Evolutionary conservation across 2,797 vertebrate genomes (phyloP), one percentile per base, ranked within the genome.

Genomic region (Peromyscus attwateri): DNA sequence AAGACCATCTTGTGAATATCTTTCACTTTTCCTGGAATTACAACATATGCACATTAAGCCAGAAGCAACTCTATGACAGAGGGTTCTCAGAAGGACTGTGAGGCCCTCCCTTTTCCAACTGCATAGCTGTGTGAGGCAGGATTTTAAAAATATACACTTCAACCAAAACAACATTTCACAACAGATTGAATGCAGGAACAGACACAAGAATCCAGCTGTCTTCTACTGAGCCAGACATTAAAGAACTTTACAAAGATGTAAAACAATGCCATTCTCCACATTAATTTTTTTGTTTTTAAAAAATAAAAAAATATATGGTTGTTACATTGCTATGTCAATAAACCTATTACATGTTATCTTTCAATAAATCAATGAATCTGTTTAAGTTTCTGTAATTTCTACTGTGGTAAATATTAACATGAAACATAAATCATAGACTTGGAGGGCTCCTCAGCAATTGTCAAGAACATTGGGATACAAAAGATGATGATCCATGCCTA

Each of bases 171-270:
- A 93, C 77, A 95, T 96, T 96, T 97, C 93, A 93, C 85, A 93
- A 94, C 97, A 97, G 95, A 97, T 95, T 97, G 97, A 95, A 97
- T 49, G 79, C 96, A 97, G 94, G 75, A 97, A 62, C 94, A 96
- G 95, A 92, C 91, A 87, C 80, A 87, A 0, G 23, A 97, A 97
- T 97, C 96, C 96, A 97, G 97, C 95, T 96, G 95, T 97, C 96
- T 96, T 96, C 80, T 93, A 95, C 83, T 87, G 95, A 80, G 64
- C 68, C 85, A 93, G 90, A 93, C 87, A 94, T 60, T 68, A 91
- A 91, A 91, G 52, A 97, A 57, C 90, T 87, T 95, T 95, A 71
- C 17, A 96, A 96, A 97, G 92, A 73, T 92, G n/a, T 93, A 87
- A 96, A 96, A 96, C 25, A 92, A 95, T 94, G 52, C 46, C 77